Evolutionary conservation across 37 sponge, comb jelly and placozoan genomes (phyloP), one percentile per base, ranked within the genome.

Genomic region (Bolinopsis microptera): DNA sequence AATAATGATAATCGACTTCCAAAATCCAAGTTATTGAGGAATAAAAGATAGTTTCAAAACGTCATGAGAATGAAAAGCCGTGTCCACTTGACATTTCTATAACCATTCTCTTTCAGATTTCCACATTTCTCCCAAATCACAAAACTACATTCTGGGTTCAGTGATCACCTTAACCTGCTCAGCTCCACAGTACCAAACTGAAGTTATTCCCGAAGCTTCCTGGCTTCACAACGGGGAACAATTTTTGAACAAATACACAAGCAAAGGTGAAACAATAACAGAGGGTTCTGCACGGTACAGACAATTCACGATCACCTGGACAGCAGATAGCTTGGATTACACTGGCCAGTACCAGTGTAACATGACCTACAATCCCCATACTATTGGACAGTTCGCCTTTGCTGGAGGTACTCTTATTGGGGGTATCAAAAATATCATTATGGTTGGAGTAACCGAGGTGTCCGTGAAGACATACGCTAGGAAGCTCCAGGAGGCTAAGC

Each of bases 21-120:
- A n/a, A n/a, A n/a, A n/a, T n/a, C n/a, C n/a, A n/a, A n/a, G n/a
- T n/a, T n/a, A n/a, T n/a, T n/a, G n/a, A n/a, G n/a, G n/a, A n/a
- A n/a, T n/a, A n/a, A n/a, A n/a, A n/a, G n/a, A n/a, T n/a, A n/a
- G n/a, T n/a, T n/a, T n/a, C n/a, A n/a, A n/a, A n/a, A n/a, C n/a
- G n/a, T n/a, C n/a, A n/a, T n/a, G n/a, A n/a, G n/a, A n/a, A n/a
- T n/a, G n/a, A n/a, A n/a, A n/a, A n/a, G n/a, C n/a, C n/a, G n/a
- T n/a, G n/a, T n/a, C n/a, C n/a, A n/a, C n/a, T n/a, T n/a, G n/a
- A n/a, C n/a, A n/a, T n/a, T n/a, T n/a, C n/a, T n/a, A n/a, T n/a
- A n/a, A n/a, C n/a, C n/a, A n/a, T n/a, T n/a, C n/a, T 72, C 82
- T 26, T 40, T 24, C 90, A 86, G 90, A 86, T 86, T 86, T 86